phyloP scores from a whole-genome alignment of 2,113 vertebrate genomes.

The Agapornis roseicollis region DNA sequence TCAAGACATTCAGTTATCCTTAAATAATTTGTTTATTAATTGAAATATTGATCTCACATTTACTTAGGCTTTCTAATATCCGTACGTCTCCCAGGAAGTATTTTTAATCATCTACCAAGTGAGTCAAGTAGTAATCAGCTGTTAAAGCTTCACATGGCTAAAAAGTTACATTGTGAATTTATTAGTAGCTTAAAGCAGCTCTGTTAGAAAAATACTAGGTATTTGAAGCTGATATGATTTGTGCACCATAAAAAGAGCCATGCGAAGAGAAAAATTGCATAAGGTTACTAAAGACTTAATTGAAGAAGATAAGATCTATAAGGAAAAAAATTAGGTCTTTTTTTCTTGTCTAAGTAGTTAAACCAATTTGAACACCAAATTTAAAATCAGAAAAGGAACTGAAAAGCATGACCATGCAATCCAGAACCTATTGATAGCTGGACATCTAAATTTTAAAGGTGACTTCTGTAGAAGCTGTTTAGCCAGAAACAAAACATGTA shows the following conservation, averaged over 20 bases:
- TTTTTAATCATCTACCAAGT: background rate
- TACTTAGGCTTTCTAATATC: background rate
- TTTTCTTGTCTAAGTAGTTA: background rate
- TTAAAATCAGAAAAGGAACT: background rate
- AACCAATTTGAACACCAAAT: background rate
- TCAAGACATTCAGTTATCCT: background rate
- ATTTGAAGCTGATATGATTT: background rate
- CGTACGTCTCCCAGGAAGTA: background rate
- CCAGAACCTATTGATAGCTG: background rate
- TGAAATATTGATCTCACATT: background rate
- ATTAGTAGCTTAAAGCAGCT: slow-evolving; percentile 6
- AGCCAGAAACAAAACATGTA: background rate
- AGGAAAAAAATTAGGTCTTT: background rate
- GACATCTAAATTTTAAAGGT: background rate
- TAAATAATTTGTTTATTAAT: slow-evolving; percentile 2
- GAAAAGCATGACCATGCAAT: background rate
- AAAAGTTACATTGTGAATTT: slow-evolving; percentile 45
- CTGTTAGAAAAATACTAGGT: background rate
- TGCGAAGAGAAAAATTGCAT: background rate
- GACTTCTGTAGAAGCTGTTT: background rate
- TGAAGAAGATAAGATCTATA: background rate
- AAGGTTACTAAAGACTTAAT: background rate
- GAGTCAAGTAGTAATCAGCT: background rate
- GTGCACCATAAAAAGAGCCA: background rate
- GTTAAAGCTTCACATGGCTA: background rate